phyloP scores from a whole-genome alignment of 2,113 vertebrate species.

The Shinisaurus crocodilurus region DNA sequence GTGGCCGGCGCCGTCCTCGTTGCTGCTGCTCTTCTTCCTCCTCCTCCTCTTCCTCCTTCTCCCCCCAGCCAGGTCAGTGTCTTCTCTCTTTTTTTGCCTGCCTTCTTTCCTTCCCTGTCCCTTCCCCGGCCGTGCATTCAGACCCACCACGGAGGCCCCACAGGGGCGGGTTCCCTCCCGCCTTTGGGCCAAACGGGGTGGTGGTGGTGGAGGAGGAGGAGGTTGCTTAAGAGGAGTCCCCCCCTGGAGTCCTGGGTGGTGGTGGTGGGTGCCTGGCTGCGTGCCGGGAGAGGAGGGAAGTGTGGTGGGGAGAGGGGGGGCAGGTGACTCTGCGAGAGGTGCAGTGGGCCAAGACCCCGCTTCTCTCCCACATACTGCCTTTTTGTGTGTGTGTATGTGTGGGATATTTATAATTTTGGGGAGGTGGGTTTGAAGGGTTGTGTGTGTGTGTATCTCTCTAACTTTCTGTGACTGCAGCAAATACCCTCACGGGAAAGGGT shows the following conservation, averaged over 20 bases:
- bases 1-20: slow-evolving; percentile 72
- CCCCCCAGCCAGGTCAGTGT: slow-evolving; percentile 32
- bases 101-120: not conserved
- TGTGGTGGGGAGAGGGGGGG: not conserved
- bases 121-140: not conserved
- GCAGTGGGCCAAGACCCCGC: not conserved
- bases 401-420: not conserved
- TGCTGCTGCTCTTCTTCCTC: slow-evolving; percentile 45
- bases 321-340: not conserved
- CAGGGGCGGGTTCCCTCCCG: not conserved
- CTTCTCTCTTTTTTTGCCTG: slow-evolving; percentile 33
- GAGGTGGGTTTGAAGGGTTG: slow-evolving; percentile 1
- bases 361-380: not conserved
- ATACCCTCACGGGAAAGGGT: not conserved
- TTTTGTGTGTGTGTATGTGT: not conserved
- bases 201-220: not conserved
- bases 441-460: not conserved
- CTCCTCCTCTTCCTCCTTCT: slow-evolving; percentile 48
- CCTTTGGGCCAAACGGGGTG: not conserved
- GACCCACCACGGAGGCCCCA: not conserved
- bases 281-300: not conserved
- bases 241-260: not conserved
- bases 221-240: not conserved
- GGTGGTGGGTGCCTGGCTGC: not conserved
- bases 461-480: slow-evolving; percentile 29